phyloP scores from a whole-genome alignment of 2,113 vertebrate genomes.

The Notothenia rossii region DNA sequence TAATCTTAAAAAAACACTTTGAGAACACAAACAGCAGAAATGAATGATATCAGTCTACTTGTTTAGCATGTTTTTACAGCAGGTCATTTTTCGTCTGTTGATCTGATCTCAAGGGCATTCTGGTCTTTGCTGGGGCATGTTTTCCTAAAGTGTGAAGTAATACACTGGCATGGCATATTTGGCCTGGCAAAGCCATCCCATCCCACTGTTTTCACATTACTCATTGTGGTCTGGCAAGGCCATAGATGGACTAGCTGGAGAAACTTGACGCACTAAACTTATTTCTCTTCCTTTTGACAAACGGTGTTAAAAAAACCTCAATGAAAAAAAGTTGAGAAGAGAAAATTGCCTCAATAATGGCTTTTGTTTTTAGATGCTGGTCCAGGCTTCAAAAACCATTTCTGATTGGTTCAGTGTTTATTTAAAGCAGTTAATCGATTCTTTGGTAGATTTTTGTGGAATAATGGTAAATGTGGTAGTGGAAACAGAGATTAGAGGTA shows the following conservation, averaged over 20 bases:
- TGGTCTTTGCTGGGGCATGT: not conserved
- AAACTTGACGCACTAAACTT: slow-evolving; percentile 10
- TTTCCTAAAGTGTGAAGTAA: slow-evolving; percentile 48
- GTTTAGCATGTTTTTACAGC: slow-evolving; percentile 3
- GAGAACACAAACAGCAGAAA: not conserved
- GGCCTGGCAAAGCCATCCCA: slow-evolving; percentile 39
- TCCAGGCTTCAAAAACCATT: not conserved
- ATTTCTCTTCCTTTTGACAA: not conserved
- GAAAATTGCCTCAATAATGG: not conserved
- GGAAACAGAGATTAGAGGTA: slow-evolving; percentile 2
- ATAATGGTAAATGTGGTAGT: slow-evolving; percentile 12
- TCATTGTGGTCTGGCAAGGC: slow-evolving; percentile 39
- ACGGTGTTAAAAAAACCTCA: not conserved
- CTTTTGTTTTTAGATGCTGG: not conserved
- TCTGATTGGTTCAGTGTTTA: not conserved
- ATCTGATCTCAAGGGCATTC: slow-evolving; percentile 22
- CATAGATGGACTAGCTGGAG: slow-evolving; percentile 8
- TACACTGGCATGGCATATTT: slow-evolving; percentile 25
- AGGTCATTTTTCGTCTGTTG: not conserved
- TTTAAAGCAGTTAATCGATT: slow-evolving; percentile 10
- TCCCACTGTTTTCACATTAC: slow-evolving; percentile 40
- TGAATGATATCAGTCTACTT: not conserved
- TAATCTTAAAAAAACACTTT: not conserved
- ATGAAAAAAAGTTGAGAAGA: not conserved
- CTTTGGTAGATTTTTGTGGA: slow-evolving; percentile 15